A percentile compares a stretch with the other conserved stretches of the same genome.
Evolutionary conservation across 2,113 vertebrate species (phyloP).

Genomic region (Xenopus tropicalis): UCB_Xtro_10.0 CM004443.2:71916501-71917000

Average conservation of each 20-base stretch:
- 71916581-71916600: conserved; percentile 26
- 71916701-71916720: background rate
- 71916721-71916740: background rate
- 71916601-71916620: conserved; percentile 17
- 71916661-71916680: background rate
- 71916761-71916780: conserved; percentile 16
- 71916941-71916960: no score
- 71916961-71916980: no score
- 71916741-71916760: background rate
- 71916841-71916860: no score
- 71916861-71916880: no score
- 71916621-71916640: conserved; percentile 18
- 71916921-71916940: no score
- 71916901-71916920: no score
- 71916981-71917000: no score
- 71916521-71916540: conserved; percentile 34
- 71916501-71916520: conserved; percentile 27
- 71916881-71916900: no score
- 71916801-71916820: no score
- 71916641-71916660: conserved; percentile 20
- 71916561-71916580: conserved; percentile 24
- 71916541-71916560: conserved; percentile 21
- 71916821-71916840: no score
- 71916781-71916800: conserved; percentile 4
- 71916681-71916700: conserved; percentile 5